These are phyloP conservation scores for Mirounga angustirostris DNA, from an alignment of 2,113 vertebrate species.

Conservation along the genomic window DNA sequence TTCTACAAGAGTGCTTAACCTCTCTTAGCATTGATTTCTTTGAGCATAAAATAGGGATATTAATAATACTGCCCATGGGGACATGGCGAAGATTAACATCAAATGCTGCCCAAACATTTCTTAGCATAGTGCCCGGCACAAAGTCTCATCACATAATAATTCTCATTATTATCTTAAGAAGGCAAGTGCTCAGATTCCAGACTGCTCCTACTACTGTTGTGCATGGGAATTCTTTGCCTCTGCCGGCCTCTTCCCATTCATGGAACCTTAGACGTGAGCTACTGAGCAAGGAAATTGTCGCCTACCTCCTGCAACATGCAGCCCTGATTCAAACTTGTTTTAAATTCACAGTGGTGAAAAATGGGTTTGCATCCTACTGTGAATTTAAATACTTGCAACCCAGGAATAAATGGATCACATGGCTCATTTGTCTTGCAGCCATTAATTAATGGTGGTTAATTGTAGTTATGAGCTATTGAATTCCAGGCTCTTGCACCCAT, in stretches of 20 bases:
- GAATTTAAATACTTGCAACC: constrained; percentile 91
- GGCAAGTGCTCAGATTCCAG: not conserved
- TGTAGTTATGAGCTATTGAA: constrained; percentile 91
- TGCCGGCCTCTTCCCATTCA: constrained; percentile 29
- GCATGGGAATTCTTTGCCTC: not conserved
- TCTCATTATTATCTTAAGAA: not conserved
- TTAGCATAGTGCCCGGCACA: not conserved
- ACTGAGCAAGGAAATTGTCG: constrained; percentile 66
- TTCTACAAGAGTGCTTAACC: not conserved
- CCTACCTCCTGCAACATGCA: constrained; percentile 66
- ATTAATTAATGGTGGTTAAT: constrained; percentile 93
- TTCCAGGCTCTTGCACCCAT: constrained; percentile 87
- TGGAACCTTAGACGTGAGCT: constrained; percentile 46
- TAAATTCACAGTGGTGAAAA: constrained; percentile 89
- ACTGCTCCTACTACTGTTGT: not conserved
- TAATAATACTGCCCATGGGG: not conserved
- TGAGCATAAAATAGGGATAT: not conserved
- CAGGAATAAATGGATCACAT: constrained; percentile 88
- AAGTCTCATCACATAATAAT: not conserved
- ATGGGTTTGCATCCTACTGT: constrained; percentile 88
- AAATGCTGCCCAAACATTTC: not conserved
- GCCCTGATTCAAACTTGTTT: constrained; percentile 83
- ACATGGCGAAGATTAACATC: not conserved
- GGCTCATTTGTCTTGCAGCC: constrained; percentile 90
- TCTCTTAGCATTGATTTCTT: not conserved